Base-by-base conservation (phyloP, 2,797 vertebrate genomes). In the Tadarida brasiliensis region DNA sequence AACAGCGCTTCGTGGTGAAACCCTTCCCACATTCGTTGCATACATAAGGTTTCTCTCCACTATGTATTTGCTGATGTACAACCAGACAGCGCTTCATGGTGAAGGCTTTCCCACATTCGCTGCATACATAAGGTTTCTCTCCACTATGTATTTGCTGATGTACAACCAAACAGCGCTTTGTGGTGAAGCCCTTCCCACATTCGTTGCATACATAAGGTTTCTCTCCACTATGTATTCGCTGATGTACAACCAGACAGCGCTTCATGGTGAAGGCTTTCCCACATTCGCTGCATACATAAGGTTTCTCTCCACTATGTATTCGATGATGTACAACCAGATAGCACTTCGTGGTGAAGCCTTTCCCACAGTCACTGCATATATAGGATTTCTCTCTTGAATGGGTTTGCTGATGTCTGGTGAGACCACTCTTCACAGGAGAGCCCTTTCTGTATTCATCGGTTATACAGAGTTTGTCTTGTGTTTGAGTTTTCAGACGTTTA, bases 151-250 rank as follows among this genome's bases (percentile, higher is more conserved):
- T 98, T 81, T 97, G 96, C 90, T 98, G 98, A 92, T 99, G 99
- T 94, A 98, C 98, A 59, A 98, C 98, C 57, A 99, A 98, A 30
- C 98, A 97, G 26, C 98, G 98, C 4, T 98, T 98, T 51, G 98
- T 98, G 71, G 98, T 98, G 82, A 99, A 99, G 68, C 97, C 97
- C 94, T 99, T 99, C 0, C 98, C 98, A 19, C 99, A 99, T 24
- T 98, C 97, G 0, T 98, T 98, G n/a, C 99, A 99, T 63, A 71
- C 70, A 47, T 98, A 98, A 0, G 98, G 98, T 4, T 97, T 98
- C 51, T 98, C 98, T 7, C 98, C 97, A 0, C 97, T 97, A 44
- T 99, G 99, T 65, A 98, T 98, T 14, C 98, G 98, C 97, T 98
- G 98, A 94, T 99, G 99, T 94, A 94, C 95, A 11, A 94, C 22